Evolutionary conservation across 2,888 invertebrate species (phyloP).

Genomic region (Epinotia brunnichana): DNA sequence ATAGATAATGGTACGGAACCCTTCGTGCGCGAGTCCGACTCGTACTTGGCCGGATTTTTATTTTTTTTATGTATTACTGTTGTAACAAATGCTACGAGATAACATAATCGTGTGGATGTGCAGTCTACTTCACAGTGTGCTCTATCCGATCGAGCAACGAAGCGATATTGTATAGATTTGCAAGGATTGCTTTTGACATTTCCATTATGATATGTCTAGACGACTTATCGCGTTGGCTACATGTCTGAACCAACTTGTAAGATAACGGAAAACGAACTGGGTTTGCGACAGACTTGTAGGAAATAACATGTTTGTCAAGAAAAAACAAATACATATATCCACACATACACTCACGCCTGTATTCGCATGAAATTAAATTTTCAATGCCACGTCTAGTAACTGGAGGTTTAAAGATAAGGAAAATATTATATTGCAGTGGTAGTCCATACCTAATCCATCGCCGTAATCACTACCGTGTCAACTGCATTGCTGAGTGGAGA

Average conservation of each 20-base stretch:
- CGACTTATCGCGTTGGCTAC: slow-evolving; percentile 55
- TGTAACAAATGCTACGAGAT: not conserved
- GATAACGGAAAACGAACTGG: not conserved
- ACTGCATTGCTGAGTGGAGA: too few species aligned
- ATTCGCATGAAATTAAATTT: not conserved
- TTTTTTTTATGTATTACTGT: not conserved
- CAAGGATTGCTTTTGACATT: slow-evolving; percentile 70
- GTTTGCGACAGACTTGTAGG: not conserved
- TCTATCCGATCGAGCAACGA: slow-evolving; percentile 21
- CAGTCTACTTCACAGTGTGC: not conserved
- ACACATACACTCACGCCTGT: not conserved
- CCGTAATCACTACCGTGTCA: too few species aligned
- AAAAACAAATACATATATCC: not conserved
- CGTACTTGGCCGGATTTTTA: too few species aligned
- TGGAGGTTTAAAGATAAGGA: too few species aligned
- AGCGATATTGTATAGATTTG: slow-evolving; percentile 46
- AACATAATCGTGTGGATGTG: not conserved
- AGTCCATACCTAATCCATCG: too few species aligned
- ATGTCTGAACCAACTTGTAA: slow-evolving; percentile 30
- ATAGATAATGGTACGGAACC: too few species aligned
- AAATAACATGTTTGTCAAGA: not conserved
- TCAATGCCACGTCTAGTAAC: too few species aligned
- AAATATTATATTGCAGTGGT: too few species aligned
- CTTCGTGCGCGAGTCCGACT: too few species aligned
- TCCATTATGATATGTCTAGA: slow-evolving; percentile 73